Base-by-base conservation (phyloP, 2,888 invertebrate genomes). In the Ormyrus pomaceus region DNA sequence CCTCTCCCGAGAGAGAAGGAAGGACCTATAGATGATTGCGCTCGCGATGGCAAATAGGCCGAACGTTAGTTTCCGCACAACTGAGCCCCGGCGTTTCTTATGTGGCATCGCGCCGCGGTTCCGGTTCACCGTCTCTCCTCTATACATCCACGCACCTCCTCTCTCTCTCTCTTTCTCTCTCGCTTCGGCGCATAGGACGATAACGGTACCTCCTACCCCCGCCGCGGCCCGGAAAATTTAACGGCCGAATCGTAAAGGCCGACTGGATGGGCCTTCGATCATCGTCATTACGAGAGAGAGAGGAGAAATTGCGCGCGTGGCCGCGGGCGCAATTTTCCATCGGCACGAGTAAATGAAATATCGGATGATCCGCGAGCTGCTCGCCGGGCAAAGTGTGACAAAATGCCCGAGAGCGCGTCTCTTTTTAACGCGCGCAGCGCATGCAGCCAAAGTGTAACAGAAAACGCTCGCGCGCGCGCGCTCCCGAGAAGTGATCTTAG, bases 121-220 rank as follows among this genome's bases (percentile, higher is more conserved):
- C 84, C 84, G 85, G 84, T 83, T 83, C 83, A 84, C 79, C 81
- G 84, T 84, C 83, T 83, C 79, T 34, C 34, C 6, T 11, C 34
- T 55, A 45, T 34, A 65, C 19, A 19, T 46, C 50, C 56, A 74
- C 11, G 56, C 50, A 45, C 9, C n/a, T 53, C 10, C 0, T 9
- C 19, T n/a, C 10, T 13, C 45, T 10, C 5, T 53, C 19, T n/a
- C 10, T 13, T 13, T 10, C 5, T 53, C 34, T 2, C 62, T 10
- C 64, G 19, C n/a, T 4, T 11, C 50, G 50, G 50, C 82, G 82
- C 82, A 82, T 78, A 82, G 82, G 82, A 83, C 77, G 82, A 13
- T 85, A 85, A 85, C 85, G 85, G 85, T 74, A 85, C 82, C 74
- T 61, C 6, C 19, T n/a, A 6, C 56, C n/a, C 19, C 45, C 10